Evolutionary conservation across 30 jellyfish, hydroid and myxozoan species (phyloP), one percentile per base, ranked within the genome.

Genomic region (Hydra vulgaris): DNA sequence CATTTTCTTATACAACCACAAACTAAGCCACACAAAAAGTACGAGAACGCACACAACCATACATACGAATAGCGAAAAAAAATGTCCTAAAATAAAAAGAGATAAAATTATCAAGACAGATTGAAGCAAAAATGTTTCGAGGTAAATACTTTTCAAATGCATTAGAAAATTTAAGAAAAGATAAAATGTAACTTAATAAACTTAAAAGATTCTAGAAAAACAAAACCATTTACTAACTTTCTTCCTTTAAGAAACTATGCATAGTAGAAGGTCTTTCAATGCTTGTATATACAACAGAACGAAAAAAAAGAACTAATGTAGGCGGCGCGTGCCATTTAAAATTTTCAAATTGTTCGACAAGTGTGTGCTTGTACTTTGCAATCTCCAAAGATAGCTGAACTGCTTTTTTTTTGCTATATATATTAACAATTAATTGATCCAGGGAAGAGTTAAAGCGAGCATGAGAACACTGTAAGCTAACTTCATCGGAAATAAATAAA

Each of bases 321-420:
- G 79, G 17, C 5, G 26, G 56, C 27, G 0, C n/a, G 20, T 1
- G 15, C 15, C 15, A 27, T 71, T 15, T 27, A 71, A 17, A 53
- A n/a, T 15, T 27, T 53, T 75, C 83, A 3, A 22, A 25, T 86
- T 0, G 85, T 75, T 75, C 56, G 21, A 21, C 26, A 1, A 75
- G 71, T 0, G 83, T 40, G 18, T 85, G 87, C 53, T 84, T 77
- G 26, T 76, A 70, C 73, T 83, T 77, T 23, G 96, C 96, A 25
- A 89, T 71, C 12, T 89, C 96, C 81, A 89, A 18, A 18, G 96
- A 94, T 20, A 88, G 95, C 19, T 84, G 79, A 7, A 88, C 95
- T 7, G 96, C 95, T 0, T 81, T 87, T 4, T 84, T 83, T 21
- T 88, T 84, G 17, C 85, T 88, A 27, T 84, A 79, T 21, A 89